A percentile compares a stretch with the other conserved stretches of the same genome.
phyloP scores from a whole-genome alignment of 1,140 invertebrate species.

The Formica exsecta region DNA sequence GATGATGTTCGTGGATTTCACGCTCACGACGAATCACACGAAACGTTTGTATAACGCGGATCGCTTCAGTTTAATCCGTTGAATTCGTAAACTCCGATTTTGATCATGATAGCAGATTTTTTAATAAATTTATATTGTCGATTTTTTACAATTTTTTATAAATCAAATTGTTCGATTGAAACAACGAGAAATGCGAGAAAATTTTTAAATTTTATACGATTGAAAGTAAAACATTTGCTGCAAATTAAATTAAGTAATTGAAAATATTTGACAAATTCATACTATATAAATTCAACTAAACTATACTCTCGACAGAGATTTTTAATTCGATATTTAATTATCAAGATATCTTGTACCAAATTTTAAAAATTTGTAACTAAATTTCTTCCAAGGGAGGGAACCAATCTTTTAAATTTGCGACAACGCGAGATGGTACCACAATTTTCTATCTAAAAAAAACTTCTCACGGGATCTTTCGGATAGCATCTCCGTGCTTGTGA shows the following conservation, averaged over 20 bases:
- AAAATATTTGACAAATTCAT: not conserved
- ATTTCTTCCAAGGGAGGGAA: not conserved
- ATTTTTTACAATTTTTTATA: not conserved
- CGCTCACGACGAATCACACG: not conserved
- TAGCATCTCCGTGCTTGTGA: conserved; percentile 17
- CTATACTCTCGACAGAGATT: not conserved
- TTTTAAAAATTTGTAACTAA: not conserved
- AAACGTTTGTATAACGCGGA: not conserved
- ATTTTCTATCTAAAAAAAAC: conserved; percentile 26
- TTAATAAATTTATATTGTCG: not conserved
- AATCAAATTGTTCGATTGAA: not conserved
- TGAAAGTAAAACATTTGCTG: not conserved
- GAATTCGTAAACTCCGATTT: not conserved
- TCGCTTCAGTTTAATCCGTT: not conserved
- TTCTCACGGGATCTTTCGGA: not conserved
- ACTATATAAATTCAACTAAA: not conserved
- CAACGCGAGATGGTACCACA: not conserved
- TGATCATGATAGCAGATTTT: not conserved
- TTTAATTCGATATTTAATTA: conserved; percentile 2
- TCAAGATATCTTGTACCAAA: not conserved
- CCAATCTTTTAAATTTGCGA: not conserved
- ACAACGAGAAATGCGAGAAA: no score
- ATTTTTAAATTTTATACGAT: not conserved
- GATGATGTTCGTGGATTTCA: conserved; percentile 40
- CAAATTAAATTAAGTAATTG: not conserved